Conservation (phyloP, 2,113 vertebrate genomes). For the Trochalopteron elliotii region DNA sequence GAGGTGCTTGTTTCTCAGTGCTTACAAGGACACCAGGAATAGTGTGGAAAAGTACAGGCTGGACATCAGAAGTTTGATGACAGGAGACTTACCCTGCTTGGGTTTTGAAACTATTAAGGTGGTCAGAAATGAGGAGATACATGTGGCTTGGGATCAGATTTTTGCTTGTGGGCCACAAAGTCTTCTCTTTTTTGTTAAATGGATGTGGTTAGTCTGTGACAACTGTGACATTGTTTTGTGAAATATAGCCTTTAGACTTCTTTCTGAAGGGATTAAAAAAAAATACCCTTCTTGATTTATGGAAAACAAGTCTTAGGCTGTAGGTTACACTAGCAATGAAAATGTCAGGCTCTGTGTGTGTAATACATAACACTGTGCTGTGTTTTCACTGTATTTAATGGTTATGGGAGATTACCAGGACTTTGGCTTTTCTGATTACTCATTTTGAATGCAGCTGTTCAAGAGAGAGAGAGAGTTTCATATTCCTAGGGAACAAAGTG, state of each 20-base stretch:
- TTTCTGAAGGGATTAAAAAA: neutral
- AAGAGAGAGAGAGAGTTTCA: neutral
- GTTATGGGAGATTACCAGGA: conserved; percentile 20
- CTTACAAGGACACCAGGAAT: neutral
- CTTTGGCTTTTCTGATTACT: neutral
- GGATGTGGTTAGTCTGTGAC: neutral
- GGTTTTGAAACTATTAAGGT: neutral
- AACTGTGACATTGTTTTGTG: neutral
- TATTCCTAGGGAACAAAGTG: neutral
- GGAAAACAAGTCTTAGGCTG: conserved; percentile 11
- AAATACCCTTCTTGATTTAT: conserved; percentile 24
- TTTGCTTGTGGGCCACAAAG: neutral
- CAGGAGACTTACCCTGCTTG: neutral
- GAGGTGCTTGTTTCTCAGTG: neutral
- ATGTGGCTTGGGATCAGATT: neutral
- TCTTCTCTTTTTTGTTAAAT: neutral
- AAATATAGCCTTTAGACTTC: conserved; percentile 1
- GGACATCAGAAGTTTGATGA: neutral
- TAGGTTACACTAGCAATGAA: conserved; percentile 62
- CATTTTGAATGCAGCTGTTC: neutral
- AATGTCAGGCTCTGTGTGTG: conserved; percentile 45
- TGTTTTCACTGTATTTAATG: conserved; percentile 40
- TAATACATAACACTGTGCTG: conserved; percentile 25
- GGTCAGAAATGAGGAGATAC: neutral
- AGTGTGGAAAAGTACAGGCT: neutral